Conservation (phyloP, 2,888 invertebrate genomes). For the Pheosia tremula region DNA sequence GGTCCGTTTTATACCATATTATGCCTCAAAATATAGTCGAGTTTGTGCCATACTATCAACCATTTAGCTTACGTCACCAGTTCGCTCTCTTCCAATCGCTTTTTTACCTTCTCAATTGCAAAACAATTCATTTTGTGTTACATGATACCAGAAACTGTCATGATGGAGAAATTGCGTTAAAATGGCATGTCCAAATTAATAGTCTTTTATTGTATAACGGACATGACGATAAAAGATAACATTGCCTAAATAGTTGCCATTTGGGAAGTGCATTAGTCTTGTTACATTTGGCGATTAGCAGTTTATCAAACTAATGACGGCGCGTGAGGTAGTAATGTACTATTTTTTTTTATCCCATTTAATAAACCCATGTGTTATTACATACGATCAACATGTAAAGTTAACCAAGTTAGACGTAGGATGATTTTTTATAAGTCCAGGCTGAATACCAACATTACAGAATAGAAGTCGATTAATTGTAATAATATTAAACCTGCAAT, state of each 20-base stretch:
- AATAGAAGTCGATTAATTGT: no score
- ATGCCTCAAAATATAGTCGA: neutral
- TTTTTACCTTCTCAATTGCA: slow-evolving; percentile 65
- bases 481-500: no score
- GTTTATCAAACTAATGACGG: no score
- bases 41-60: slow-evolving; percentile 47
- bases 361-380: neutral
- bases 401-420: no score
- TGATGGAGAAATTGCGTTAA: slow-evolving; percentile 62
- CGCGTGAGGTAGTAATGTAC: no score
- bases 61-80: slow-evolving; percentile 55
- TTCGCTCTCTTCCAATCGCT: slow-evolving; percentile 55
- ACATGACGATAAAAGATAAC: neutral
- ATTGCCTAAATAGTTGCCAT: neutral
- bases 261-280: neutral
- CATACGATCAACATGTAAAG: no score
- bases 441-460: no score
- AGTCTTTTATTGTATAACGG: slow-evolving; percentile 22
- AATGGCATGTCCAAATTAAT: slow-evolving; percentile 44
- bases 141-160: slow-evolving; percentile 52
- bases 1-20: no score
- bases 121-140: slow-evolving; percentile 65
- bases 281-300: no score
- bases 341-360: no score
- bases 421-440: no score